Conservation (phyloP, 2,888 invertebrate species). For the Dolichopus griseipennis region DNA sequence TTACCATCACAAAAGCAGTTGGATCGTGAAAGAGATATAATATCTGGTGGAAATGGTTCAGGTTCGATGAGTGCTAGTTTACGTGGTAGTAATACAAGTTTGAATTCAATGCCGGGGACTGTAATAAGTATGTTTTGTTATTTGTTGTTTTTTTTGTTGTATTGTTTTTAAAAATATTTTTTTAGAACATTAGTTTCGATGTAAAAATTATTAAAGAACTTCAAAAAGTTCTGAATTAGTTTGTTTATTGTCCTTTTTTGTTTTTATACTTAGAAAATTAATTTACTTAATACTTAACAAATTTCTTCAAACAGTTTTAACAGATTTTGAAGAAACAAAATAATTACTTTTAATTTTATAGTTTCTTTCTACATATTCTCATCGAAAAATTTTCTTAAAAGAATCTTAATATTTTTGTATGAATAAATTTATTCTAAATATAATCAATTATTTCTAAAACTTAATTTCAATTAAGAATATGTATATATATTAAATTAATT, state of each 20-base stretch:
- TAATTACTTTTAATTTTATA: too few relatives aligned
- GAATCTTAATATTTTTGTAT: too few relatives aligned
- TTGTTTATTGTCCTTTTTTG: constrained; percentile 10
- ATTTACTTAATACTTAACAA: too few relatives aligned
- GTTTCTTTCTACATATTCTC: too few relatives aligned
- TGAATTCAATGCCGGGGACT: constrained; percentile 30
- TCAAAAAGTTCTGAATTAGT: background rate
- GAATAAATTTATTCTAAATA: too few relatives aligned
- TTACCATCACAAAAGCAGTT: constrained; percentile 55
- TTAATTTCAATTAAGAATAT: too few relatives aligned
- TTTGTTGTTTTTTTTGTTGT: constrained; percentile 10
- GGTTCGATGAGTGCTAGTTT: constrained; percentile 31
- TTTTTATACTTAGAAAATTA: background rate
- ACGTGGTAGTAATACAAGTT: constrained; percentile 31
- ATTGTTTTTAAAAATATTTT: background rate
- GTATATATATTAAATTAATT: too few relatives aligned
- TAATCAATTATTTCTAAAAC: too few relatives aligned
- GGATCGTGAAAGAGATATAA: constrained; percentile 45
- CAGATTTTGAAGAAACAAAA: too few relatives aligned
- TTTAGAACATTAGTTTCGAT: background rate
- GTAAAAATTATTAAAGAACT: background rate
- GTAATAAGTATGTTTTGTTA: constrained; percentile 28
- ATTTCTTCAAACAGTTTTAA: too few relatives aligned
- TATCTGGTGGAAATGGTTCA: constrained; percentile 30
- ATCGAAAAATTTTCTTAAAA: too few relatives aligned